A percentile compares a stretch with the other conserved stretches of the same genome.
Conservation (phyloP, 2,113 vertebrate genomes). For the Oryzias curvinotus region DNA sequence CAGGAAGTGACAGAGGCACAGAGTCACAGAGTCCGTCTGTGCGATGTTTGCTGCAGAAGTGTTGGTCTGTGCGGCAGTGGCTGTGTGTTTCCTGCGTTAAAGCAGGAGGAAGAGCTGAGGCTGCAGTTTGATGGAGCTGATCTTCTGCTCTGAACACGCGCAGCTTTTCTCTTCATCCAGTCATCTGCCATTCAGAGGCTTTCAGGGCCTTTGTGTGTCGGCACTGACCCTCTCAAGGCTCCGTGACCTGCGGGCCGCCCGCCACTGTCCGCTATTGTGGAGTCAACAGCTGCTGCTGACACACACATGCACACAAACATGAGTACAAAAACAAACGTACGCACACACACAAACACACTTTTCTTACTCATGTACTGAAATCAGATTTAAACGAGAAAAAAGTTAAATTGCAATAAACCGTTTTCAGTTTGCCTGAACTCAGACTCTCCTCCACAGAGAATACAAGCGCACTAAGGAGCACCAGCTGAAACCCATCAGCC, state of each 20-base stretch:
- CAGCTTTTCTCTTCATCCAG: constrained; percentile 1
- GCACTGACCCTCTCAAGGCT: constrained; percentile 30
- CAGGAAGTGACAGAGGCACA: too few relatives aligned
- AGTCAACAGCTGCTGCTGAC: constrained; percentile 54
- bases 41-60: too few relatives aligned
- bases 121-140: constrained; percentile 21
- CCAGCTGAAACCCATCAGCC: constrained; percentile 50
- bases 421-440: not conserved
- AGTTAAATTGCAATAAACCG: too few relatives aligned
- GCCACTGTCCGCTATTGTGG: constrained; percentile 39
- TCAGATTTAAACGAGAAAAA: too few relatives aligned
- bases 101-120: not conserved
- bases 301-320: constrained; percentile 12
- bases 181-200: constrained; percentile 31
- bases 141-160: constrained; percentile 48
- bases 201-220: constrained; percentile 34
- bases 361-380: not conserved
- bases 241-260: constrained; percentile 46
- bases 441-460: not conserved
- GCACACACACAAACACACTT: not conserved
- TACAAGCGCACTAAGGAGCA: not conserved
- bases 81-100: not conserved
- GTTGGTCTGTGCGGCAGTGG: too few relatives aligned
- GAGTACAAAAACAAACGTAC: not conserved
- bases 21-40: too few relatives aligned